A percentile compares a stretch with the other conserved stretches of the same genome.
Evolutionary conservation across 1,140 invertebrate genomes (phyloP).

Genomic region (Rhopalosiphum padi): DNA sequence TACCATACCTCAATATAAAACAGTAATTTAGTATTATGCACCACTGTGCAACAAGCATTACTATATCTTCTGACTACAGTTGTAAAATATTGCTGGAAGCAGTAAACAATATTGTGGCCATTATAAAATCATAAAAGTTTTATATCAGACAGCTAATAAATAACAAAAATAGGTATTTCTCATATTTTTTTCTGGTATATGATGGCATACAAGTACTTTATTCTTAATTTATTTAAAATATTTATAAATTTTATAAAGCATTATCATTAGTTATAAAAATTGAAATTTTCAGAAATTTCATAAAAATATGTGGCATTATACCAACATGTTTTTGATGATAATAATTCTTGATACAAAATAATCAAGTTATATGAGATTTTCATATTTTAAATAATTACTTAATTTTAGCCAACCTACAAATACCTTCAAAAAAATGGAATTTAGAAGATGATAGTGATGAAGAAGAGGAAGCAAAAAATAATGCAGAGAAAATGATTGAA

Average conservation of each 20-base stretch:
- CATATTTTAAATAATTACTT: neutral
- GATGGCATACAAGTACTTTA: neutral
- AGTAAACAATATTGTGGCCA: no score
- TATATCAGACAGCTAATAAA: neutral
- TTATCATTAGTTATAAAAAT: neutral
- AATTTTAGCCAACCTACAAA: conserved; percentile 66
- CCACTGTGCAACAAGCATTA: neutral
- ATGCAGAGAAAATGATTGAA: conserved; percentile 66
- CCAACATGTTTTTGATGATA: neutral
- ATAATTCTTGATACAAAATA: neutral
- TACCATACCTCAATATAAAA: neutral
- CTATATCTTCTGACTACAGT: neutral
- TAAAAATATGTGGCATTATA: neutral
- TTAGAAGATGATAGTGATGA: conserved; percentile 88
- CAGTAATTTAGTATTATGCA: neutral
- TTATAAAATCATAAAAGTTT: no score
- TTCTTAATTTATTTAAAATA: no score
- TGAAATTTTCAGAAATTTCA: neutral
- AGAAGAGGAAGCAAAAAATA: conserved; percentile 64
- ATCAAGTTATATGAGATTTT: neutral
- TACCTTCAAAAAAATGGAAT: conserved; percentile 86
- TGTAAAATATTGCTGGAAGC: no score
- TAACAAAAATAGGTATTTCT: neutral
- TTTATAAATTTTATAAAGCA: no score
- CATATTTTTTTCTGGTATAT: neutral